Evolutionary conservation across 2,888 invertebrate genomes (phyloP), one percentile per base, ranked within the genome.

Genomic region (Ctenicera cuprea): DNA sequence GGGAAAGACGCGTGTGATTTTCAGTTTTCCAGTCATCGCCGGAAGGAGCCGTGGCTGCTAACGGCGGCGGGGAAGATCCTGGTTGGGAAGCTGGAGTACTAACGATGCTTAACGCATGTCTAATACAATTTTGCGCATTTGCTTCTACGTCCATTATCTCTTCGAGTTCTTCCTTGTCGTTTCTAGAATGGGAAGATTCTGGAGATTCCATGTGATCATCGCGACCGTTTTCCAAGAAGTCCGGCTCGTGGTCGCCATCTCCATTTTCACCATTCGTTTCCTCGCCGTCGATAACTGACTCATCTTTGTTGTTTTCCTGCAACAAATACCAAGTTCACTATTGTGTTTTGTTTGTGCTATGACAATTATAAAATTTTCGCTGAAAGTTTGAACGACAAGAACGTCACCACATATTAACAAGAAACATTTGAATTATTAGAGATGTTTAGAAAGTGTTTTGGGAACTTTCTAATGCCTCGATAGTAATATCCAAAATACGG

Each of bases 81-180:
- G 83, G 82, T 71, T 82, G 83, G 43, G 86, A 79, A n/a, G 85
- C 78, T 14, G 86, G 85, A 30, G 86, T 78, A 84, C 89, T 89
- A 76, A 89, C 89, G 82, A 90, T 89, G 82, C 88, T 89, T 77
- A 90, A 84, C 22, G 90, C 88, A 81, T 89, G 89, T 85, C 89
- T 87, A 80, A 89, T 90, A 82, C 89, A 89, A 50, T 89, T 87
- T 79, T 88, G 88, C 64, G 88, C 86, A 33, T 85, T 83, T 71
- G 88, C 83, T 78, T 88, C 88, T 57, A 88, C 87, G 81, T 89
- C 88, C 86, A 89, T 88, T 76, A 89, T 82, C 76, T 89, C 89
- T 76, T 89, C 89, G 64, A 89, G 84, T 71, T 89, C 89, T 81
- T 89, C 89, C 81, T 89, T 89, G 82, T 89, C 89, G 84, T 88